Base-by-base conservation (phyloP, 2,888 invertebrate species). In the Tuberolachnus salignus region DNA sequence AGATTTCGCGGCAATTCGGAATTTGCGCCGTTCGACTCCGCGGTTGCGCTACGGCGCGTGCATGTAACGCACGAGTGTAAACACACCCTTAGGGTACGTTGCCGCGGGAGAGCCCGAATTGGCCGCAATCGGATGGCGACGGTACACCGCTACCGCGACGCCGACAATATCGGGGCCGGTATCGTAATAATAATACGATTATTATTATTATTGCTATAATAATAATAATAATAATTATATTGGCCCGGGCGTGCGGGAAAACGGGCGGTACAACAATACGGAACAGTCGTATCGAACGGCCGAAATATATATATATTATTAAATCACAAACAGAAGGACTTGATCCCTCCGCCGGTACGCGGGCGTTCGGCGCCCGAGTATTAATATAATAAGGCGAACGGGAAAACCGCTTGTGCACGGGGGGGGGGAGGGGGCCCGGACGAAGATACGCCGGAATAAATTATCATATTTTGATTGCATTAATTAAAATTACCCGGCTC, bases 391-490 rank as follows among this genome's bases (percentile, higher is more conserved):
- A 34, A 34, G 34, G 55, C 42, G n/a, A 16, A n/a, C 53, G 42
- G 53, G 74, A 74, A 74, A 64, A 74, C 64, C 49, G 1, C 53
- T 44, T n/a, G 23, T 16, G 26, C 6, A 34, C 34, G 34, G 3
- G 6, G 3, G 34, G 3, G 34, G 3, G 34, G 3, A 34, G 3
- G 6, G 34, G 6, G 53, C 21, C 11, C 26, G 23, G 66, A 53
- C 9, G 21, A 55, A 26, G 57, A 66, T 66, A 66, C 49, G 55
- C 55, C 67, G 10, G 75, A 75, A 75, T 75, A 75, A 75, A 75
- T 75, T 75, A 75, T 67, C 75, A 75, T 75, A 75, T 67, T 75
- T 75, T 75, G 66, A 75, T 75, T 55, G 66, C 63, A 75, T 67
- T 75, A 67, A 75, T 75, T 67, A 75, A 66, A 67, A 75, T 75